Evolutionary conservation across 2,113 vertebrate species (phyloP).

Genomic region (Clarias magur): DNA sequence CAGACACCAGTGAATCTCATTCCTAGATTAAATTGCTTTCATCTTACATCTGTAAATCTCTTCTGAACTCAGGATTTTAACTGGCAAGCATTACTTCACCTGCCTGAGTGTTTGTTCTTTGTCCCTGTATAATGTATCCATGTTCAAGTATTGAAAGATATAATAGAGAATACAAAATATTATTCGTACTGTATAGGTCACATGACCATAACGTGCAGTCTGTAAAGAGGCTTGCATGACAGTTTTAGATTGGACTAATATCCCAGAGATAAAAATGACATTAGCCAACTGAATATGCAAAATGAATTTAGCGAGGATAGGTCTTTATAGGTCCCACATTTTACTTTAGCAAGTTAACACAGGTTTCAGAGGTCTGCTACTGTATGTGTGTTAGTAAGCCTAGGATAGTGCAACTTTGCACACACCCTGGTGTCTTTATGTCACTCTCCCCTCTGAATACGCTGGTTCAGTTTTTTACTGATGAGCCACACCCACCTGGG

Average conservation of each 20-base stretch:
- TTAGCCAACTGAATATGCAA: not conserved
- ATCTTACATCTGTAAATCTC: not conserved
- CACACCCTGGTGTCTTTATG: too few species aligned
- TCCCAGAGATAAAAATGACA: not conserved
- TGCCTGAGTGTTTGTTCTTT: not conserved
- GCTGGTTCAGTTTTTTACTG: too few species aligned
- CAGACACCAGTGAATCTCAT: slow-evolving; percentile 20
- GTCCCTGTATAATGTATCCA: not conserved
- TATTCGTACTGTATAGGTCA: not conserved
- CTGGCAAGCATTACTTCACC: not conserved
- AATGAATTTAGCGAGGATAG: not conserved
- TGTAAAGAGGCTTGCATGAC: not conserved
- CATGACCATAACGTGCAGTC: not conserved
- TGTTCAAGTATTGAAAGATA: not conserved
- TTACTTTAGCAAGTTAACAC: too few species aligned
- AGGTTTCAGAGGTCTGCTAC: too few species aligned
- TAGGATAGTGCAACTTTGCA: too few species aligned
- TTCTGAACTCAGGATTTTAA: not conserved
- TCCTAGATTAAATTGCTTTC: not conserved
- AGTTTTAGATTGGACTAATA: not conserved
- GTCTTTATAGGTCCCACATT: too few species aligned
- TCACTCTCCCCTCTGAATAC: too few species aligned
- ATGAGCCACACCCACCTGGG: too few species aligned
- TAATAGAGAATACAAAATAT: not conserved
- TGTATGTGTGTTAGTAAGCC: too few species aligned